A percentile compares a stretch with the other conserved stretches of the same genome.
phyloP scores from a whole-genome alignment of 1,140 invertebrate species.

The Pectinophora gossypiella region DNA sequence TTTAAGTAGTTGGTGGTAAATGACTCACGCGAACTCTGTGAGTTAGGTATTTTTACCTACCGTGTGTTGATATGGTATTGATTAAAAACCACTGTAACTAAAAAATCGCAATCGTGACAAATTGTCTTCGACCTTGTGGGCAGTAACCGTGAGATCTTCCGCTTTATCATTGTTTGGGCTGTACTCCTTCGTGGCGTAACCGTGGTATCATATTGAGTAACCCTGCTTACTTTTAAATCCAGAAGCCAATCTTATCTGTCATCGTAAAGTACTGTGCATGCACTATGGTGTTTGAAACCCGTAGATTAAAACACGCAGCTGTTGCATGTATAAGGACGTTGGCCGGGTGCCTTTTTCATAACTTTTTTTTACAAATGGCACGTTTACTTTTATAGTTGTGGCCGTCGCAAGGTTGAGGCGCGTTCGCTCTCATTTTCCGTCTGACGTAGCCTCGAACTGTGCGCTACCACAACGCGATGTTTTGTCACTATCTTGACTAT shows the following conservation, averaged over 20 bases:
- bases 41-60: too few relatives aligned
- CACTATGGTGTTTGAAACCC: not conserved
- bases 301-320: not conserved
- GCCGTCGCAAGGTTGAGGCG: conserved; percentile 7
- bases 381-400: not conserved
- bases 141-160: conserved; percentile 28
- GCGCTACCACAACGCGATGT: too few relatives aligned
- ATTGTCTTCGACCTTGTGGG: conserved; percentile 32
- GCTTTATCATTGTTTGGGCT: not conserved
- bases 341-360: not conserved
- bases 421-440: conserved; percentile 11
- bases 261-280: too few relatives aligned
- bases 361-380: not conserved
- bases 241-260: too few relatives aligned
- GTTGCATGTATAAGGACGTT: not conserved
- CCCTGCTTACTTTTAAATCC: too few relatives aligned
- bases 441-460: not conserved
- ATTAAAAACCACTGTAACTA: too few relatives aligned
- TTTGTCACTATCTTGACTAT: not conserved
- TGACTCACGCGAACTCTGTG: too few relatives aligned
- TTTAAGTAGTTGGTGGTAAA: too few relatives aligned
- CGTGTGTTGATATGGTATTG: too few relatives aligned
- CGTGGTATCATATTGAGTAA: too few relatives aligned
- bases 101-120: not conserved
- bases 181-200: too few relatives aligned